Evolutionary conservation across 2,797 vertebrate genomes (phyloP).

Genomic region (Gallirallus australis): DNA sequence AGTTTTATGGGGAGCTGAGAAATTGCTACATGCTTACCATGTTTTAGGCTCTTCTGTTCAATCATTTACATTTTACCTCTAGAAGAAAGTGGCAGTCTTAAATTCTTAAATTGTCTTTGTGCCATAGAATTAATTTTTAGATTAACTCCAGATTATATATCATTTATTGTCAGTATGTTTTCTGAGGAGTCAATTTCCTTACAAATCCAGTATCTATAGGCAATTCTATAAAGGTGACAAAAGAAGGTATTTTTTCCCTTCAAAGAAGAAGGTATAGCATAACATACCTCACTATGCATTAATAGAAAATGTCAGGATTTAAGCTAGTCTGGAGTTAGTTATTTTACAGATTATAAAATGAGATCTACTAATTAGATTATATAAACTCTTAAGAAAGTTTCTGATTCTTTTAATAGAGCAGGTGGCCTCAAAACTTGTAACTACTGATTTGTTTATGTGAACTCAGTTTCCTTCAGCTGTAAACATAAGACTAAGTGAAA

Average conservation of each 20-base stretch:
- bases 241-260: background rate
- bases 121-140: background rate
- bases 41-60: background rate
- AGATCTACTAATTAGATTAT: background rate
- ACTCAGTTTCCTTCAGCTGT: background rate
- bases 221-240: background rate
- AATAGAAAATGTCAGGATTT: background rate
- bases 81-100: background rate
- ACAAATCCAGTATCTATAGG: background rate
- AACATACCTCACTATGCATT: background rate
- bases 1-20: background rate
- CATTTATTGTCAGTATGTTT: background rate
- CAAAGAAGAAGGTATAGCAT: background rate
- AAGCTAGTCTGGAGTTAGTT: constrained; percentile 5
- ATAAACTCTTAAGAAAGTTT: background rate
- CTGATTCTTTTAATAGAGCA: background rate
- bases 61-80: background rate
- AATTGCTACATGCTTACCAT: background rate
- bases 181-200: background rate
- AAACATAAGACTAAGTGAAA: background rate
- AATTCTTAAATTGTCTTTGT: background rate
- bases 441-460: background rate
- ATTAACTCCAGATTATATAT: background rate
- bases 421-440: background rate
- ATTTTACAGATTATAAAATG: background rate